Conservation (phyloP, 2,113 vertebrate species). For the Sisor rabdophorus region DNA sequence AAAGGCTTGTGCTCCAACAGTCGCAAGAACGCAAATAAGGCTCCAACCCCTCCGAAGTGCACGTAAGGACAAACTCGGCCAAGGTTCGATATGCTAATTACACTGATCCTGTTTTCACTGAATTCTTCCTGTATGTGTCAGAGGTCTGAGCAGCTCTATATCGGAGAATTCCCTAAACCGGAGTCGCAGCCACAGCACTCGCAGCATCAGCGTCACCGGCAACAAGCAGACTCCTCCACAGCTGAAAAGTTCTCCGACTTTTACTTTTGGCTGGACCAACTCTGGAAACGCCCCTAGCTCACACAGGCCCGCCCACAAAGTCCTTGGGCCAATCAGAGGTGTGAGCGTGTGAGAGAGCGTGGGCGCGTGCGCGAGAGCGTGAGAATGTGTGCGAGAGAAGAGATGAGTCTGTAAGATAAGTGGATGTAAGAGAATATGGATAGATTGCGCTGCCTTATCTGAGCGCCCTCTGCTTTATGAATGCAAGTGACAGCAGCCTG, state of each 20-base stretch:
- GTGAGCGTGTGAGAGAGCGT: no score
- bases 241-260: slow-evolving; percentile 81
- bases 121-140: slow-evolving; percentile 50
- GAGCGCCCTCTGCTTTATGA: no score
- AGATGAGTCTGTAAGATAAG: no score
- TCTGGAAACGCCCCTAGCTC: slow-evolving; percentile 53
- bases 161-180: slow-evolving; percentile 78
- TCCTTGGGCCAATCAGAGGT: slow-evolving; percentile 80
- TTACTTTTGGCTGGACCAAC: slow-evolving; percentile 74
- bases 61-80: slow-evolving; percentile 9
- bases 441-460: no score
- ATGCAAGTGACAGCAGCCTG: no score
- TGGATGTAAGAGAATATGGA: no score
- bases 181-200: slow-evolving; percentile 75
- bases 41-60: slow-evolving; percentile 38
- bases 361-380: no score
- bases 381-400: no score
- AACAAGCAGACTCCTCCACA: slow-evolving; percentile 78
- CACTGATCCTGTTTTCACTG: background rate
- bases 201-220: slow-evolving; percentile 71
- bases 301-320: slow-evolving; percentile 57
- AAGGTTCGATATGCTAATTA: background rate
- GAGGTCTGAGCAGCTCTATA: slow-evolving; percentile 70
- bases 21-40: slow-evolving; percentile 63
- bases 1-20: slow-evolving; percentile 60